A percentile compares a stretch with the other conserved stretches of the same genome.
Evolutionary conservation across 2,113 vertebrate genomes (phyloP).

Genomic region (Prunella himalayana): DNA sequence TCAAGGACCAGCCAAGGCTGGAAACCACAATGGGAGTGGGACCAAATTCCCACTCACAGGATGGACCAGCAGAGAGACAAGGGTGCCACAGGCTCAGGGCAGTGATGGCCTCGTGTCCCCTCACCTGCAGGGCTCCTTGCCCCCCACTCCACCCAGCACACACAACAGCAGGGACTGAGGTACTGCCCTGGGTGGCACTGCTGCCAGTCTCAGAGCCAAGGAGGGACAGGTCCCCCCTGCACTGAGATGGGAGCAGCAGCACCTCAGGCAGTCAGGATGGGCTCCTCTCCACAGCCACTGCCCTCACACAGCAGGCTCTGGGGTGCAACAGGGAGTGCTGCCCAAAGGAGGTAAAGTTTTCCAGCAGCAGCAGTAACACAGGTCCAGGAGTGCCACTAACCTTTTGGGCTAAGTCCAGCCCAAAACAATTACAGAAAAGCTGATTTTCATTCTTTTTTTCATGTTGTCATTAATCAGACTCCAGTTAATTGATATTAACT

Average conservation of each 20-base stretch:
- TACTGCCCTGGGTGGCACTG: background rate
- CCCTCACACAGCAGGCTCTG: background rate
- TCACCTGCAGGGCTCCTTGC: background rate
- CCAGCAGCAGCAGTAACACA: background rate
- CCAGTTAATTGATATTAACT: conserved; percentile 22
- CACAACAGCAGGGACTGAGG: background rate
- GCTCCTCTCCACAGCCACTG: background rate
- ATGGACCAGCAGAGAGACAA: background rate
- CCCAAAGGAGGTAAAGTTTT: background rate
- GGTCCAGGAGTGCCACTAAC: background rate
- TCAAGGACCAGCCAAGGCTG: background rate
- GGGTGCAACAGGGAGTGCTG: background rate
- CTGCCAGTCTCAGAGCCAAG: background rate
- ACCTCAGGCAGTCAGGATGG: background rate
- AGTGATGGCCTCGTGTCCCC: background rate
- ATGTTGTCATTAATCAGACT: background rate
- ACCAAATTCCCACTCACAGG: background rate
- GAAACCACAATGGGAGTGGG: background rate
- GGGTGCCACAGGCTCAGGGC: background rate
- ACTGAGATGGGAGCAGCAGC: background rate
- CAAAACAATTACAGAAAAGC: conserved; percentile 1
- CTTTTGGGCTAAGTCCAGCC: background rate
- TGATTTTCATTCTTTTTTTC: background rate
- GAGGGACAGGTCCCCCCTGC: background rate
- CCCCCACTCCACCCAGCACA: background rate